Evolutionary conservation across 2,113 vertebrate genomes (phyloP).

Genomic region (Bambusicola thoracicus): DNA sequence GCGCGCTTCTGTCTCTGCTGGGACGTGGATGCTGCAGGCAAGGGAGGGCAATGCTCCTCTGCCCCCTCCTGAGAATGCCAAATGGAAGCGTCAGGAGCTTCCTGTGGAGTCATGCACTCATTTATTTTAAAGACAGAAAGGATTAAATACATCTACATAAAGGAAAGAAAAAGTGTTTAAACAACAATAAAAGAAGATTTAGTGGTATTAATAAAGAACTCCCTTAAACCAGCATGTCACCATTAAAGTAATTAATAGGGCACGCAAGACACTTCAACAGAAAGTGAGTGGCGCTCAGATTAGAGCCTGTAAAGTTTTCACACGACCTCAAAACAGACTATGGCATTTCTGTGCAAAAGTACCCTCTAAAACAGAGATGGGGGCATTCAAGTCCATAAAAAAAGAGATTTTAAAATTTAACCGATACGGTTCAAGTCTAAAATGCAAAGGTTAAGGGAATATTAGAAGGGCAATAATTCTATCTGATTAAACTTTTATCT

Average conservation of each 20-base stretch:
- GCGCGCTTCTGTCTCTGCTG: neutral
- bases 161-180: constrained; percentile 72
- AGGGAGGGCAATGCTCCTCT: neutral
- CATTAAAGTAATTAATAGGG: constrained; percentile 77
- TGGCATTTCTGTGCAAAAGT: neutral
- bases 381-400: constrained; percentile 64
- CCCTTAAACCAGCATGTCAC: constrained; percentile 71
- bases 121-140: constrained; percentile 59
- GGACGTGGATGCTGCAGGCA: neutral
- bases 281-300: neutral
- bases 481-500: constrained; percentile 77
- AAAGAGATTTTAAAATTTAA: constrained; percentile 73
- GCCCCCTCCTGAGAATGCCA: neutral
- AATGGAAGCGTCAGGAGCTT: neutral
- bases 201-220: constrained; percentile 75
- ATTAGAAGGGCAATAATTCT: constrained; percentile 75
- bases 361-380: constrained; percentile 36
- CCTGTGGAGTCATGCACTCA: neutral
- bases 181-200: constrained; percentile 78
- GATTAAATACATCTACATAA: constrained; percentile 68
- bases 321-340: constrained; percentile 13
- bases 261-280: constrained; percentile 5
- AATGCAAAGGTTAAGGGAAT: constrained; percentile 76
- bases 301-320: constrained; percentile 33
- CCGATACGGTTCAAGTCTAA: constrained; percentile 49